phyloP scores from a whole-genome alignment of 2,113 vertebrate species.

The Nothoprocta perdicaria region DNA sequence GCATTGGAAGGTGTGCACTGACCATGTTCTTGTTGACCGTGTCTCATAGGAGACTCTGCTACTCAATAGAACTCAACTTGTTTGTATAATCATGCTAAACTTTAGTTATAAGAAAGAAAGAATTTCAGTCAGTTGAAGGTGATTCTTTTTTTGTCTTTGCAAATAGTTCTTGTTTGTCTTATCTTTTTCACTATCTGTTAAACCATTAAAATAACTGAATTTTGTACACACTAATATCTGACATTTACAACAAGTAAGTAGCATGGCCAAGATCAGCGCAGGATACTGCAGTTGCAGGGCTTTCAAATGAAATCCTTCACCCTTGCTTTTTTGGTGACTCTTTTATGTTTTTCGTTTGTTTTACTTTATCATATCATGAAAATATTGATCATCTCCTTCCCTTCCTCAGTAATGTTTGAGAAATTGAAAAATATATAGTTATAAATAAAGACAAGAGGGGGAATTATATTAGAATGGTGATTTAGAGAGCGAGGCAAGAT shows the following conservation, averaged over 20 bases:
- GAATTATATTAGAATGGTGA: background rate
- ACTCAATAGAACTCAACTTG: background rate
- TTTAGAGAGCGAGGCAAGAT: background rate
- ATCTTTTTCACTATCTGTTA: background rate
- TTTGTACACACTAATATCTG: background rate
- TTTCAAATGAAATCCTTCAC: background rate
- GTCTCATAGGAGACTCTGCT: background rate
- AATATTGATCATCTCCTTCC: background rate
- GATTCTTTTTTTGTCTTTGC: background rate
- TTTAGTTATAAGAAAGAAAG: background rate
- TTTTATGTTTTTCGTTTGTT: background rate
- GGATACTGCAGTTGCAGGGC: background rate
- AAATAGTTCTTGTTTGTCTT: background rate
- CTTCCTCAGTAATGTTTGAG: background rate
- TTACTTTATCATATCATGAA: background rate
- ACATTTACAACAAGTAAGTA: background rate
- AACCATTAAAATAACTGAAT: background rate
- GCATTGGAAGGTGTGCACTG: background rate
- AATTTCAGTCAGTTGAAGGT: background rate
- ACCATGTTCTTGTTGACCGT: background rate
- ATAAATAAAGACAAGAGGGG: conserved; percentile 56
- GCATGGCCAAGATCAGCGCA: background rate
- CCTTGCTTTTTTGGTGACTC: background rate
- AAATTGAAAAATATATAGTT: background rate
- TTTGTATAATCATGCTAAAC: background rate